Evolutionary conservation across 2,797 vertebrate genomes (phyloP), one percentile per base, ranked within the genome.

Genomic region (Fistularia tabacaria): DNA sequence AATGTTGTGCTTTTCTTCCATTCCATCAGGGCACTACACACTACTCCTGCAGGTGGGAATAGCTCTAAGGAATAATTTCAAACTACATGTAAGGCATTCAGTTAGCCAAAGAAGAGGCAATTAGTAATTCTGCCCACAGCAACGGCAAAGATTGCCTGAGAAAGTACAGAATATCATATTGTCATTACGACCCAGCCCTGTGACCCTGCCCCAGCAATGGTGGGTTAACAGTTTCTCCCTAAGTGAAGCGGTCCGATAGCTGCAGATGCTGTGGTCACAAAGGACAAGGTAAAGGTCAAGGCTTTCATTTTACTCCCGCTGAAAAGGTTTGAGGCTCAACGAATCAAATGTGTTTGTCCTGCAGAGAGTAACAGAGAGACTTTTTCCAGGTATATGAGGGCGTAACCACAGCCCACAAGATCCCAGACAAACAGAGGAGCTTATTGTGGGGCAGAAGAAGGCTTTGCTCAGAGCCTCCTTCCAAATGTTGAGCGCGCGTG

Each of bases 401-500:
- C 51, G 53, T 44, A 46, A 54, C 60, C 6, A 10, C 36, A 10
- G 25, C 13, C 54, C 60, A 41, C 61, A 61, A 54, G 36, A 62
- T 37, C 25, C 43, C 15, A 61, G 69, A 51, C 67, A 71, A 69
- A 64, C 61, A 74, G 57, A 62, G 65, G 59, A 61, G 62, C 58
- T 58, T 50, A 74, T 61, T 74, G 68, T 63, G 61, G 48, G 45
- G 61, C 14, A 57, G 51, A 74, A 68, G 74, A 58, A 70, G 68
- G 63, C 36, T 60, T 65, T 48, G 51, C 53, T 68, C 45, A 43
- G 38, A 67, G 54, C 52, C 71, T 66, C 75, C 52, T 71, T 53
- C 52, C 39, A 49, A 54, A 48, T 70, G 78, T 84, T 10, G 68
- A 79, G 67, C 74, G 70, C 49, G 36, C 71, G 55, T 41, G 53